Percentiles rank a stretch among this genome's conserved stretches.
Evolutionary conservation across 2,888 invertebrate species (phyloP).

Genomic region (Hedya salicella): DNA sequence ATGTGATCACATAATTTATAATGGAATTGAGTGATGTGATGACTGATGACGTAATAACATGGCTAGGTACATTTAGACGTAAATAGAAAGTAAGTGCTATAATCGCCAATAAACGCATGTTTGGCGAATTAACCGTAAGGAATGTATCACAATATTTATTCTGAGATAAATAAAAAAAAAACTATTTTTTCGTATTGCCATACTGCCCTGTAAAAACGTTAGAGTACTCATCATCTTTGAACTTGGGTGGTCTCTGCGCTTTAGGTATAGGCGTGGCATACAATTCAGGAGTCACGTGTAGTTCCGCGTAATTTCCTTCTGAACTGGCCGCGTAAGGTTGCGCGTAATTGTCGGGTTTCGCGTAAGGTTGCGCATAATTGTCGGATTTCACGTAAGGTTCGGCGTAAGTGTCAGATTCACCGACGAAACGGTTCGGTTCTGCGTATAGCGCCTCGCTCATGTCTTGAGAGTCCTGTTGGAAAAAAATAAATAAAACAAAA

Average conservation of each 20-base stretch:
- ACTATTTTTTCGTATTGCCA: slow-evolving; percentile 21
- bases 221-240: slow-evolving; percentile 13
- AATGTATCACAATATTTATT: too few relatives aligned
- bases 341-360: neutral
- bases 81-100: too few relatives aligned
- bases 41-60: too few relatives aligned
- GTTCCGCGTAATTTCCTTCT: slow-evolving; percentile 1
- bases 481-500: neutral
- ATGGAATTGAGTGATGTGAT: too few relatives aligned
- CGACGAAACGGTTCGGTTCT: neutral
- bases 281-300: neutral
- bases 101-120: too few relatives aligned
- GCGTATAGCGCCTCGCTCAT: slow-evolving; percentile 36
- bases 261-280: slow-evolving; percentile 31
- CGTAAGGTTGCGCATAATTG: neutral
- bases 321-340: neutral
- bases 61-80: too few relatives aligned
- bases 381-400: slow-evolving; percentile 20
- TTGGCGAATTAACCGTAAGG: too few relatives aligned
- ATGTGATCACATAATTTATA: too few relatives aligned
- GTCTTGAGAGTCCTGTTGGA: slow-evolving; percentile 14
- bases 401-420: slow-evolving; percentile 16
- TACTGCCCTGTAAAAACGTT: slow-evolving; percentile 28
- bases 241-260: neutral
- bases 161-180: too few relatives aligned